phyloP scores from a whole-genome alignment of 2,888 invertebrate genomes.

The Machimus rusticus region DNA sequence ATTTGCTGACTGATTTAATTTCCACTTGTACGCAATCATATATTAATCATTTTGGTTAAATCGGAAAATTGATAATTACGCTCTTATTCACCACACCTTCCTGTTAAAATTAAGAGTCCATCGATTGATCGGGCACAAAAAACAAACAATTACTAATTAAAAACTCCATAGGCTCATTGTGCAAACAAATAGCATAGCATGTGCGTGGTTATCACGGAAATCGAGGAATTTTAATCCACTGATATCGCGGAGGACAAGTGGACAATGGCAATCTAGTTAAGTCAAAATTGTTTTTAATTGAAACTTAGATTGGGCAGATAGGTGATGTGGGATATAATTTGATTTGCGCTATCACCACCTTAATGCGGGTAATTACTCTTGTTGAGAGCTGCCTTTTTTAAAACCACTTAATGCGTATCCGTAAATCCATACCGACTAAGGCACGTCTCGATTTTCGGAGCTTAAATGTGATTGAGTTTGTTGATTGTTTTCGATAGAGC shows the following conservation, averaged over 20 bases:
- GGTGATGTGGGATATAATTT: background rate
- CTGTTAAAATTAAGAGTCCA: background rate
- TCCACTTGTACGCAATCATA: background rate
- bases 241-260: background rate
- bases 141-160: background rate
- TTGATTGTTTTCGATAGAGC: background rate
- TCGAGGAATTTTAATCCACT: conserved; percentile 14
- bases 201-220: background rate
- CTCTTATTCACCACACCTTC: background rate
- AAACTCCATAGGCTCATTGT: background rate
- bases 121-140: background rate
- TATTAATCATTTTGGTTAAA: background rate
- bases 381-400: background rate
- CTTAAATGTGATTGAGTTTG: background rate
- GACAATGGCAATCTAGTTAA: background rate
- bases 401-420: background rate
- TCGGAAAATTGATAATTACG: background rate
- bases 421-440: background rate
- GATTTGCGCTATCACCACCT: background rate
- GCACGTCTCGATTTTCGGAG: background rate
- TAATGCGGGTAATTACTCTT: background rate
- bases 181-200: background rate
- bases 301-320: background rate
- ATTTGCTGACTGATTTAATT: background rate
- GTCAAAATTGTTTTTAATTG: background rate